phyloP scores from a whole-genome alignment of 2,113 vertebrate species.

The Microtus montanus region DNA sequence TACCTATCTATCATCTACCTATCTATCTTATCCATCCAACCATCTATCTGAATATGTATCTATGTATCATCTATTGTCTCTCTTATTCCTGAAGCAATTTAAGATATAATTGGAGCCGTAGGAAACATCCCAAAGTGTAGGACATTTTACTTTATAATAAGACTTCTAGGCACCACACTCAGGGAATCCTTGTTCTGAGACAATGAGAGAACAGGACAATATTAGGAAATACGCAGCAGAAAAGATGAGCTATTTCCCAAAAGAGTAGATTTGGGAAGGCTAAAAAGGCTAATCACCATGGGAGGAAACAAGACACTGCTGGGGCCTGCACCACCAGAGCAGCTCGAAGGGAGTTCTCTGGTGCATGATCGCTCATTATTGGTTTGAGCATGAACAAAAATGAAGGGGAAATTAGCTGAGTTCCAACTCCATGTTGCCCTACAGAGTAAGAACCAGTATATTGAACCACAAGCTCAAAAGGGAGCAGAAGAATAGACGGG shows the following conservation, averaged over 20 bases:
- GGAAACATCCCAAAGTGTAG: neutral
- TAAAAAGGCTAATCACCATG: neutral
- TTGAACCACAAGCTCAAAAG: neutral
- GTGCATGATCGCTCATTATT: neutral
- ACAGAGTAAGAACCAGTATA: neutral
- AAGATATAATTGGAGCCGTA: neutral
- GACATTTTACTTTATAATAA: neutral
- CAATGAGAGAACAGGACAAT: neutral
- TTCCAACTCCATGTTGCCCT: neutral
- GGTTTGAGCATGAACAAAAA: neutral
- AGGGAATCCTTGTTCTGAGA: neutral
- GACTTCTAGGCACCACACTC: neutral
- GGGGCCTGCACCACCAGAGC: neutral
- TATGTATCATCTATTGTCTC: neutral
- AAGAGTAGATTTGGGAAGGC: neutral
- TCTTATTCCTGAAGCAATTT: neutral
- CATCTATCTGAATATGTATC: neutral
- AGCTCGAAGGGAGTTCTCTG: neutral
- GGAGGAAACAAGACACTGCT: neutral
- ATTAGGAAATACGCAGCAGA: neutral
- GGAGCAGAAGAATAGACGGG: neutral
- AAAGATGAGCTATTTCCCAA: neutral
- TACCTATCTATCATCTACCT: neutral
- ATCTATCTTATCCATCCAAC: neutral
- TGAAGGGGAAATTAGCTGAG: neutral